These are phyloP conservation scores for Cosmopolites sordidus DNA, from an alignment of 2,888 invertebrate species.

Conservation along the genomic window DNA sequence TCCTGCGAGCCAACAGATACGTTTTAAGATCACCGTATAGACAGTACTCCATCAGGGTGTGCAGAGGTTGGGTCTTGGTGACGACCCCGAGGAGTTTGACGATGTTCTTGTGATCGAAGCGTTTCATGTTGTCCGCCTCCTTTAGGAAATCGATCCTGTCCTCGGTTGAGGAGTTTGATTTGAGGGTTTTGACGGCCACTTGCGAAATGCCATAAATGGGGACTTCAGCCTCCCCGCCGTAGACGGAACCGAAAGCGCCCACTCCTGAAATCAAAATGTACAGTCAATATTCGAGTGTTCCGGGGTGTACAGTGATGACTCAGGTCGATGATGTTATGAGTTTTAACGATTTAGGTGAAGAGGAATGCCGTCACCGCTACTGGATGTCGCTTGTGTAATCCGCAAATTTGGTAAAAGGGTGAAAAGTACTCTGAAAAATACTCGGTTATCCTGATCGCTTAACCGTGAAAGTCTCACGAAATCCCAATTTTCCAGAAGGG, in stretches of 20 bases:
- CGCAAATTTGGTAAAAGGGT: neutral
- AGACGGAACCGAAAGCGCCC: constrained; percentile 90
- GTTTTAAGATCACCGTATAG: constrained; percentile 89
- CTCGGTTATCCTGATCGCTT: too few relatives aligned
- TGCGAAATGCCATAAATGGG: constrained; percentile 66
- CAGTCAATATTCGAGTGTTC: neutral
- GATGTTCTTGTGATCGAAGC: constrained; percentile 86
- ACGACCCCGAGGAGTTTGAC: constrained; percentile 78
- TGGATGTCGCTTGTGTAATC: neutral
- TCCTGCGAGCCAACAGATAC: constrained; percentile 78
- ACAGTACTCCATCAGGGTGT: constrained; percentile 93
- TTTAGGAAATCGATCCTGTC: constrained; percentile 88
- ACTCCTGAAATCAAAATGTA: constrained; percentile 54
- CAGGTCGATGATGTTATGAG: neutral
- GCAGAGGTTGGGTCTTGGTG: constrained; percentile 80
- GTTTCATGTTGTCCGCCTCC: constrained; percentile 92
- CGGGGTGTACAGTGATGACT: neutral
- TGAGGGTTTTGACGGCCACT: constrained; percentile 85
- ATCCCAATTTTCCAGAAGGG: too few relatives aligned
- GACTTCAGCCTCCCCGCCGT: constrained; percentile 75
- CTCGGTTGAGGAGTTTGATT: constrained; percentile 75
- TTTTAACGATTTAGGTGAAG: constrained; percentile 5
- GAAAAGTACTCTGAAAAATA: neutral
- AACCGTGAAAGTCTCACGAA: too few relatives aligned
- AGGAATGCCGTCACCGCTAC: constrained; percentile 3